Conservation (phyloP, 2,888 invertebrate species). For the Synergus umbraculus region DNA sequence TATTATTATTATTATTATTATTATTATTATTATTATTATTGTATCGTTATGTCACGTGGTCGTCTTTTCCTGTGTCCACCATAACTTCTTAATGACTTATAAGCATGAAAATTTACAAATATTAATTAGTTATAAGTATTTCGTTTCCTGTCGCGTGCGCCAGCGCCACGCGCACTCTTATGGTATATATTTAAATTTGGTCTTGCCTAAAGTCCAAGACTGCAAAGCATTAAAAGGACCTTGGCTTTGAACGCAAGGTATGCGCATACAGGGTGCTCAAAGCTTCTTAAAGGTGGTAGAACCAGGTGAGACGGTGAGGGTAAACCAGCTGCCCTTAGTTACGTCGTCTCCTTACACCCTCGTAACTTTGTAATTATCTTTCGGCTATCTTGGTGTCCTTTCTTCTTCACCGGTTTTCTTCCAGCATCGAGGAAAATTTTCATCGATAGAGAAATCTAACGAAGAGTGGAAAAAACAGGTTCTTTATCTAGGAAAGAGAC, state of each 20-base stretch:
- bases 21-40: too few species aligned
- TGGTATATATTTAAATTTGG: not conserved
- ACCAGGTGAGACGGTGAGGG: slow-evolving; percentile 68
- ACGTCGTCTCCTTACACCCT: slow-evolving; percentile 53
- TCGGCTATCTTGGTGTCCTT: slow-evolving; percentile 38
- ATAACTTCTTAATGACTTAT: too few species aligned
- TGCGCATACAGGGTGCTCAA: slow-evolving; percentile 50
- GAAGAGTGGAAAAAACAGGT: slow-evolving; percentile 7
- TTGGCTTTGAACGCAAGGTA: slow-evolving; percentile 47
- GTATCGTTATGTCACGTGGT: too few species aligned
- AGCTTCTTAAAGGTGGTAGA: slow-evolving; percentile 47
- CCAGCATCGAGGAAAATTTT: slow-evolving; percentile 37
- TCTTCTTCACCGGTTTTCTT: slow-evolving; percentile 37
- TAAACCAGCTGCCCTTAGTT: slow-evolving; percentile 63
- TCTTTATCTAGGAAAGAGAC: not conserved
- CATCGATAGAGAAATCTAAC: not conserved
- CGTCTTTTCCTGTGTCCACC: too few species aligned
- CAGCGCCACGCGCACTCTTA: too few species aligned
- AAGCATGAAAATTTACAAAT: too few species aligned
- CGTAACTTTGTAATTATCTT: slow-evolving; percentile 59
- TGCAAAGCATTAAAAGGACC: not conserved
- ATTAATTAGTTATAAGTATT: too few species aligned
- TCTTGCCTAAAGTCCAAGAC: not conserved
- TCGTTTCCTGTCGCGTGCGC: too few species aligned
- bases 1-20: too few species aligned